phyloP scores from a whole-genome alignment of 2,888 invertebrate genomes.

The Drosophila subquinaria region DNA sequence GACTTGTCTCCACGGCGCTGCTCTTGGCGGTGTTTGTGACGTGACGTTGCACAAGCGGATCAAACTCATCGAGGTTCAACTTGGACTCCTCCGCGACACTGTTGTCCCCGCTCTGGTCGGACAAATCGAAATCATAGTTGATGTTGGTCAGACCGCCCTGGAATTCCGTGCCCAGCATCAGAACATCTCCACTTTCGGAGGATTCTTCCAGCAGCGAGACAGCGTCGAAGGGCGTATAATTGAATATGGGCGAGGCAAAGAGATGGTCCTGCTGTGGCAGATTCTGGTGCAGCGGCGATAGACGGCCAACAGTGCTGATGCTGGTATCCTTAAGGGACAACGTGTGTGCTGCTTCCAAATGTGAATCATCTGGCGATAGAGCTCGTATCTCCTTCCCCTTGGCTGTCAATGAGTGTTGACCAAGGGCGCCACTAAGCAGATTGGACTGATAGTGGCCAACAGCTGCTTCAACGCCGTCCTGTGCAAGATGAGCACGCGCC shows the following conservation, averaged over 20 bases:
- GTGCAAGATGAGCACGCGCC: slow-evolving; percentile 69
- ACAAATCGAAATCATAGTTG: slow-evolving; percentile 92
- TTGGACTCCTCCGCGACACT: slow-evolving; percentile 88
- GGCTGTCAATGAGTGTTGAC: slow-evolving; percentile 31
- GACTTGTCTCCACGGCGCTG: slow-evolving; percentile 25
- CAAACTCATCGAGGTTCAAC: slow-evolving; percentile 84
- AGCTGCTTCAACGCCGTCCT: slow-evolving; percentile 32
- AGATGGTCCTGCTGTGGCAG: slow-evolving; percentile 86
- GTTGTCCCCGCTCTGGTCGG: slow-evolving; percentile 91
- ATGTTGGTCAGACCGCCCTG: slow-evolving; percentile 89
- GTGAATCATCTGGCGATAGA: slow-evolving; percentile 8
- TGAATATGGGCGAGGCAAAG: slow-evolving; percentile 87
- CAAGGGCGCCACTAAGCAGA: slow-evolving; percentile 68
- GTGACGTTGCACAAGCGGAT: slow-evolving; percentile 76
- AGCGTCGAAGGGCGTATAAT: slow-evolving; percentile 87
- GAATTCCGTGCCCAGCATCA: slow-evolving; percentile 85
- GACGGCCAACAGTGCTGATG: slow-evolving; percentile 62
- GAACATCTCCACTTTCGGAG: slow-evolving; percentile 88
- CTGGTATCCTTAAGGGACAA: slow-evolving; percentile 75
- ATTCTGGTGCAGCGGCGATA: slow-evolving; percentile 71
- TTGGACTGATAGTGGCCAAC: slow-evolving; percentile 83
- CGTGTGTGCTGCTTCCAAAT: slow-evolving; percentile 44
- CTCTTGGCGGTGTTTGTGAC: slow-evolving; percentile 22
- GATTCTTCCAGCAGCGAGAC: slow-evolving; percentile 86
- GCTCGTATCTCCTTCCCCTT: slow-evolving; percentile 4